Base-by-base conservation (phyloP, 2,888 invertebrate genomes). In the Eretmocerus hayati region DNA sequence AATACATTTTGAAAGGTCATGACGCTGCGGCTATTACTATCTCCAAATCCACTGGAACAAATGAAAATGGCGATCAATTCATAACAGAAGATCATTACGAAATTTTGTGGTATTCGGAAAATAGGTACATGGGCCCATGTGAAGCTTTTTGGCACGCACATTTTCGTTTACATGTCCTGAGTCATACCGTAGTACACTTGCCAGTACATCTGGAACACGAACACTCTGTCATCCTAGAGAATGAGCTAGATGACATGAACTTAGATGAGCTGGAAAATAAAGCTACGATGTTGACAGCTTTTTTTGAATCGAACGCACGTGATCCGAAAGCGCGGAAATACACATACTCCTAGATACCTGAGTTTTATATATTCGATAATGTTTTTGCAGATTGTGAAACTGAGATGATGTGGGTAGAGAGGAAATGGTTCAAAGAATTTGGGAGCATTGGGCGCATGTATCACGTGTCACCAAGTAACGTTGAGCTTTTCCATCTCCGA, bases 1-100 rank as follows among this genome's bases (percentile, higher is more conserved):
- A n/a, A n/a, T n/a, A n/a, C n/a, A n/a, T n/a, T n/a, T n/a, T 50
- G 52, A 60, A 63, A 56, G 58, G 58, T 5, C 56, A 55, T 36
- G 60, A 59, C 43, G 56, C 55, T 6, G 50, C 53, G 18, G 9
- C 36, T 20, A 15, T 39, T 11, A 38, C 16, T 32, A 18, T 31
- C 9, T 18, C 23, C 16, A n/a, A n/a, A n/a, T n/a, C n/a, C n/a
- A n/a, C n/a, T n/a, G n/a, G n/a, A n/a, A n/a, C n/a, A n/a, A n/a
- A n/a, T n/a, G n/a, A n/a, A n/a, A n/a, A n/a, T n/a, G n/a, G n/a
- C 20, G 15, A 13, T 5, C n/a, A n/a, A n/a, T n/a, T n/a, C n/a
- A n/a, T n/a, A n/a, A 19, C 6, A 36, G 37, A 50, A 15, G 30
- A 48, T 22, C 49, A 59, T 37, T 56, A 58, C 46, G 58, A 58